A percentile compares a stretch with the other conserved stretches of the same genome.
These are phyloP conservation scores for Pipa parva DNA, from an alignment of 2,113 vertebrate species.

Conservation along the genomic window DNA sequence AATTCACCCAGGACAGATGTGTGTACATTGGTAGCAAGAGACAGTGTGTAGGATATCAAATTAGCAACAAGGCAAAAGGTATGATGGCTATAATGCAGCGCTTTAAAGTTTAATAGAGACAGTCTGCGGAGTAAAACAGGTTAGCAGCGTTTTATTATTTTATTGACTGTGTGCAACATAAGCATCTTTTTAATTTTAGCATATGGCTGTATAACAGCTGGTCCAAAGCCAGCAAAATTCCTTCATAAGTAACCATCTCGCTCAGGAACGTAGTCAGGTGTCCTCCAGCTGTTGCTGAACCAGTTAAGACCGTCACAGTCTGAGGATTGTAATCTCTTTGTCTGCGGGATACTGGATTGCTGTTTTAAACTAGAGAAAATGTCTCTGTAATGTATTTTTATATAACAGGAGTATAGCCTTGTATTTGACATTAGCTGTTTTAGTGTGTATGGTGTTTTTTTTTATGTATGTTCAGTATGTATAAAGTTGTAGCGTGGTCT, in stretches of 20 bases:
- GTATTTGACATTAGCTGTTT: not conserved
- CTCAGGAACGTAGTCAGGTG: not conserved
- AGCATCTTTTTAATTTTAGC: slow-evolving; percentile 2
- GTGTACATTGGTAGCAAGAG: slow-evolving; percentile 47
- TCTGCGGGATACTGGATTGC: not conserved
- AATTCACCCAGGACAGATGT: slow-evolving; percentile 52
- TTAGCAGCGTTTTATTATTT: slow-evolving; percentile 10
- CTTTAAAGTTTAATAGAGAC: slow-evolving; percentile 63
- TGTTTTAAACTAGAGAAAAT: not conserved
- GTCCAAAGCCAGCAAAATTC: not conserved
- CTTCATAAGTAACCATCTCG: not conserved
- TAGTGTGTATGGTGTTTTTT: no score
- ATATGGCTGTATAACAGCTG: slow-evolving; percentile 8
- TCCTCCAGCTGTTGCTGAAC: not conserved
- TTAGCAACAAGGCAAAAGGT: slow-evolving; percentile 61
- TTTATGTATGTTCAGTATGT: no score
- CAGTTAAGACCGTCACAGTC: not conserved
- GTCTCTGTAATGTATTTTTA: not conserved
- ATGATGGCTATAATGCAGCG: slow-evolving; percentile 58
- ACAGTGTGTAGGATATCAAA: slow-evolving; percentile 53
- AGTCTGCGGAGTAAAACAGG: slow-evolving; percentile 42
- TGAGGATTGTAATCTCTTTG: not conserved
- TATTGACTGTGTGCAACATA: not conserved
- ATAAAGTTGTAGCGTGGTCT: no score
- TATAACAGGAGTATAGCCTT: not conserved